Evolutionary conservation across 2,797 vertebrate genomes (phyloP).

Genomic region (Hephaestus fuliginosus): DNA sequence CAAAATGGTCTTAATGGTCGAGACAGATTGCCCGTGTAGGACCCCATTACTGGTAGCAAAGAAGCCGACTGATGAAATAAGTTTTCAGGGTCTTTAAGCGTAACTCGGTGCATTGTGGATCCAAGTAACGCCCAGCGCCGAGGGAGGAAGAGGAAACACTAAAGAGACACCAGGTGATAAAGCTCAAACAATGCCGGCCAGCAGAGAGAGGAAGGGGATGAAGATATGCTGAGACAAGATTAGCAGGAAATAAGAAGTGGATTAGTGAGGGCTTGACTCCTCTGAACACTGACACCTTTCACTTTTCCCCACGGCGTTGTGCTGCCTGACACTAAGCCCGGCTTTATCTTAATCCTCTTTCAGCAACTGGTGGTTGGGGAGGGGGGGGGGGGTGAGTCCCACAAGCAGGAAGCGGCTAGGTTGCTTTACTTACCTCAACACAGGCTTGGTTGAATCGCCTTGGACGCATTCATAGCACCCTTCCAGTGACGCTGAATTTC

Average conservation of each 20-base stretch:
- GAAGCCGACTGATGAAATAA: slow-evolving; percentile 9
- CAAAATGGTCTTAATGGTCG: neutral
- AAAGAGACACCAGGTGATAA: slow-evolving; percentile 71
- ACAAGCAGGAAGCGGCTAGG: slow-evolving; percentile 77
- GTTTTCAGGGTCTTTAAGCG: slow-evolving; percentile 45
- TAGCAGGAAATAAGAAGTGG: slow-evolving; percentile 83
- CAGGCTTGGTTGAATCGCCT: slow-evolving; percentile 30
- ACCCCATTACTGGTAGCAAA: neutral
- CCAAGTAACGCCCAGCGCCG: slow-evolving; percentile 21
- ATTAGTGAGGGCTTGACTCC: slow-evolving; percentile 82
- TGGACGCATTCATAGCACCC: slow-evolving; percentile 10
- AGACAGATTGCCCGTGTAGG: neutral
- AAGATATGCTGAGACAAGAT: slow-evolving; percentile 83
- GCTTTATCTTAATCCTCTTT: slow-evolving; percentile 85
- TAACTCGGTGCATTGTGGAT: slow-evolving; percentile 35
- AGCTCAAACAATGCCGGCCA: slow-evolving; percentile 71
- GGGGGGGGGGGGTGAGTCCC: slow-evolving; percentile 47
- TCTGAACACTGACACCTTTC: slow-evolving; percentile 80
- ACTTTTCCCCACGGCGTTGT: slow-evolving; percentile 73
- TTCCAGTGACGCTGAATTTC: slow-evolving; percentile 8
- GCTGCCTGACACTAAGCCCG: slow-evolving; percentile 82
- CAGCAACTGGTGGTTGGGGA: slow-evolving; percentile 55
- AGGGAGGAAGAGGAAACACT: slow-evolving; percentile 68
- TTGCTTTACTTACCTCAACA: slow-evolving; percentile 63
- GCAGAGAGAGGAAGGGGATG: slow-evolving; percentile 77